A percentile compares a stretch with the other conserved stretches of the same genome.
Evolutionary conservation across 2,113 vertebrate species (phyloP).

Genomic region (Actenoides lindsayi): DNA sequence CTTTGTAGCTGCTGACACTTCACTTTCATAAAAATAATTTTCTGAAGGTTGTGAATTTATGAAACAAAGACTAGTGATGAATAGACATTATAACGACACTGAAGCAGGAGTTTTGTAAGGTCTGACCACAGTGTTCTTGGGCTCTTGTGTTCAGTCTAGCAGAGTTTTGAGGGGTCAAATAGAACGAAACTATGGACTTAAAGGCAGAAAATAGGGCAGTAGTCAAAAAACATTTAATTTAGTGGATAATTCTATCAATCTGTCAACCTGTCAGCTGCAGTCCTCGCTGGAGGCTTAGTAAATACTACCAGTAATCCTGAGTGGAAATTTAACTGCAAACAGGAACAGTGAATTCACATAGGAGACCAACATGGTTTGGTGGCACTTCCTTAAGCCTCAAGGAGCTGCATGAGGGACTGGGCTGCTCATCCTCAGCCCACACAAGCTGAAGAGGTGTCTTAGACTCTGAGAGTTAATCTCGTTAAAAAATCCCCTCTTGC

Average conservation of each 20-base stretch:
- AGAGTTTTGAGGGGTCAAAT: not conserved
- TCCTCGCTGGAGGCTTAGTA: not conserved
- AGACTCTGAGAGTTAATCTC: not conserved
- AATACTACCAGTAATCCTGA: not conserved
- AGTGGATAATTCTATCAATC: not conserved
- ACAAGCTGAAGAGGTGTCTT: not conserved
- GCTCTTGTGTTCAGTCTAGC: not conserved
- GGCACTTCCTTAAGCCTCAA: not conserved
- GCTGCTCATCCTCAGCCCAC: not conserved
- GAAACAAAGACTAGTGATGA: not conserved
- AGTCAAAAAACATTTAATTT: not conserved
- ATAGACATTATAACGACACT: not conserved
- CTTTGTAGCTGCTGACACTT: not conserved
- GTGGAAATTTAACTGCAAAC: not conserved
- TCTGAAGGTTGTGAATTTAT: not conserved
- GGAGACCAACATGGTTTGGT: not conserved
- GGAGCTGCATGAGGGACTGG: rapidly evolving
- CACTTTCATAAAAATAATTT: not conserved
- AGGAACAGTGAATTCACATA: not conserved
- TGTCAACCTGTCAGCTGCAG: not conserved
- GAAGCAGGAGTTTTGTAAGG: not conserved
- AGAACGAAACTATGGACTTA: not conserved
- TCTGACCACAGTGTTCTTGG: not conserved
- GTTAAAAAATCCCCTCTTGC: not conserved
- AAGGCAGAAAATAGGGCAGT: not conserved